A percentile compares a stretch with the other conserved stretches of the same genome.
Conservation (phyloP, 2,888 invertebrate genomes). For the Ophonus ardosiacus region DNA sequence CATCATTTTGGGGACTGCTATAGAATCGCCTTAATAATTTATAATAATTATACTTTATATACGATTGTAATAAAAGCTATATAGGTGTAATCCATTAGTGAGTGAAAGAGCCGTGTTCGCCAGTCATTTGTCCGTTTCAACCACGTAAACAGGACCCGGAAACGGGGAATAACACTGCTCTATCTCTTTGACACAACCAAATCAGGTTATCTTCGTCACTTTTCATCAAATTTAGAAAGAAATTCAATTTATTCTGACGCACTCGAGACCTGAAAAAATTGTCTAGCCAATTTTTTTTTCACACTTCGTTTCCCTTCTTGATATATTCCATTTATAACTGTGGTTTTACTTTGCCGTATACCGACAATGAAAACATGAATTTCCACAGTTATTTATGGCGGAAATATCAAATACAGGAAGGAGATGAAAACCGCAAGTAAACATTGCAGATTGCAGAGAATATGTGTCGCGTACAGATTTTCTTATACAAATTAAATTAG, state of each 20-base stretch:
- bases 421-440: neutral
- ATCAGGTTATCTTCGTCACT: constrained; percentile 55
- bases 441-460: constrained; percentile 13
- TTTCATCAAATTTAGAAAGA: constrained; percentile 60
- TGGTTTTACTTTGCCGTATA: constrained; percentile 24
- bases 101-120: neutral
- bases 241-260: constrained; percentile 57
- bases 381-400: constrained; percentile 28
- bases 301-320: constrained; percentile 42
- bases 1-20: no score
- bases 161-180: constrained; percentile 13
- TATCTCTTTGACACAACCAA: constrained; percentile 57
- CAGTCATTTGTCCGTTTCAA: constrained; percentile 12
- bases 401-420: constrained; percentile 6
- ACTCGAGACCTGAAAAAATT: constrained; percentile 53
- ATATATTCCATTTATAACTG: constrained; percentile 52
- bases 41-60: no score
- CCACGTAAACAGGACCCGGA: neutral
- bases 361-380: constrained; percentile 36
- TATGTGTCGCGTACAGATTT: neutral
- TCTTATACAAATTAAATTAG: neutral
- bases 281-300: constrained; percentile 59
- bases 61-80: no score
- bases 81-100: neutral
- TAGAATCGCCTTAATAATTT: no score